Conservation (phyloP, 1,140 invertebrate genomes). For the Metopolophium dirhodum region DNA sequence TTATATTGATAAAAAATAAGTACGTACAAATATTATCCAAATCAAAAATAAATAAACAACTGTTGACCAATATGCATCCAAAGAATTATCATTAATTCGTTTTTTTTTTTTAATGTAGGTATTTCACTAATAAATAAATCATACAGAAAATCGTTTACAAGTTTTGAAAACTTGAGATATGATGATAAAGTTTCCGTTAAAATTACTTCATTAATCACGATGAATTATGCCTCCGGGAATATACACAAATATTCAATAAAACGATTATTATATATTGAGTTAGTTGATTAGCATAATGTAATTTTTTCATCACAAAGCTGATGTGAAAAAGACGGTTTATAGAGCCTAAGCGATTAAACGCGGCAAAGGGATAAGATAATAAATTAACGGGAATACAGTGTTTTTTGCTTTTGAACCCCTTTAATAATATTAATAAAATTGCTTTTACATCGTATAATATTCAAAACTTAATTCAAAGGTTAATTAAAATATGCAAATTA, state of each 20-base stretch:
- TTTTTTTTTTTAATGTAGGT: not conserved
- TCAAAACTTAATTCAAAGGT: not conserved
- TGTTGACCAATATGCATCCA: not conserved
- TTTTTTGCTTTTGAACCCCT: not conserved
- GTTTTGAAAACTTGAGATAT: not conserved
- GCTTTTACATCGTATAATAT: not conserved
- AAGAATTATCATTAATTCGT: not conserved
- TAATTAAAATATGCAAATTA: slow-evolving; percentile 21
- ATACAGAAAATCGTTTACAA: not conserved
- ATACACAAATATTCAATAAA: not conserved
- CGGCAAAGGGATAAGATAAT: not conserved
- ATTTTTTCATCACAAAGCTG: not conserved
- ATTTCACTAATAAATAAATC: no score
- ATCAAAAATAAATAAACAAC: not conserved
- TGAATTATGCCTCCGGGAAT: not conserved
- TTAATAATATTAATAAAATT: slow-evolving; percentile 16
- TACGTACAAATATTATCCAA: not conserved
- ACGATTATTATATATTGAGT: not conserved
- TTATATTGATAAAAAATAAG: not conserved
- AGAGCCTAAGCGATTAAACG: not conserved
- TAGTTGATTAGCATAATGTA: not conserved
- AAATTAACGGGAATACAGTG: not conserved
- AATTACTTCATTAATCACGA: not conserved
- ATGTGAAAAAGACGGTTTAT: not conserved
- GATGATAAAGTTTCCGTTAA: not conserved